A percentile compares a stretch with the other conserved stretches of the same genome.
These are phyloP conservation scores for Troilus luridus DNA, from an alignment of 2,888 invertebrate species.

Conservation along the genomic window DNA sequence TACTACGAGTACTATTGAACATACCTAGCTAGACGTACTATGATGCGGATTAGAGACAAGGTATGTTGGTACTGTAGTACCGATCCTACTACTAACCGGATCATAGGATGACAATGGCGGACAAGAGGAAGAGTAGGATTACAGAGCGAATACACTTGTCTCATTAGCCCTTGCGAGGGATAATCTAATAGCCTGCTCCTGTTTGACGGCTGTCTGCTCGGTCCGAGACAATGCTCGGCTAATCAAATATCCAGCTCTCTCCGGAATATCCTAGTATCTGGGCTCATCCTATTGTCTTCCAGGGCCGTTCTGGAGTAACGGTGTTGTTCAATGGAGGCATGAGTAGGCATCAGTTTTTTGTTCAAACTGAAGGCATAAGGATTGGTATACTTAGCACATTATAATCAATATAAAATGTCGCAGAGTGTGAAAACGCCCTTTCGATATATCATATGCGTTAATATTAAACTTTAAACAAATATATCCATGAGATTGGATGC, in stretches of 20 bases:
- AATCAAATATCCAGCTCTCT: background rate
- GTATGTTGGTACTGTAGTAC: background rate
- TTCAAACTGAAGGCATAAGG: no score
- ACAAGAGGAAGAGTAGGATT: background rate
- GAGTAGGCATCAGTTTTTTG: no score
- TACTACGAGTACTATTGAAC: no score
- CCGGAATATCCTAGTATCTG: background rate
- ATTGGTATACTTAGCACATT: no score
- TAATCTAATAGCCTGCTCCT: background rate
- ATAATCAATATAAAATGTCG: no score
- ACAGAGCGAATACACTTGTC: background rate
- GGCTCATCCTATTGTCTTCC: background rate
- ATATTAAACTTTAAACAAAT: no score
- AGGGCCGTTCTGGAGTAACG: background rate
- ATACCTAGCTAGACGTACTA: background rate
- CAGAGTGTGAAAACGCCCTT: no score
- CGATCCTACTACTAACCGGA: background rate
- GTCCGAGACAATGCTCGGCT: background rate
- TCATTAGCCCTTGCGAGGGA: background rate
- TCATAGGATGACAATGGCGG: background rate
- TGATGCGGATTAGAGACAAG: background rate
- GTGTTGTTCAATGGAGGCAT: background rate
- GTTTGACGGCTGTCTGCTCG: background rate
- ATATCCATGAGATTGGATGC: no score
- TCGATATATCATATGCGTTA: no score